Base-by-base conservation (phyloP, 35 echinoderm and acorn worm genomes). In the Patiria miniata region DNA sequence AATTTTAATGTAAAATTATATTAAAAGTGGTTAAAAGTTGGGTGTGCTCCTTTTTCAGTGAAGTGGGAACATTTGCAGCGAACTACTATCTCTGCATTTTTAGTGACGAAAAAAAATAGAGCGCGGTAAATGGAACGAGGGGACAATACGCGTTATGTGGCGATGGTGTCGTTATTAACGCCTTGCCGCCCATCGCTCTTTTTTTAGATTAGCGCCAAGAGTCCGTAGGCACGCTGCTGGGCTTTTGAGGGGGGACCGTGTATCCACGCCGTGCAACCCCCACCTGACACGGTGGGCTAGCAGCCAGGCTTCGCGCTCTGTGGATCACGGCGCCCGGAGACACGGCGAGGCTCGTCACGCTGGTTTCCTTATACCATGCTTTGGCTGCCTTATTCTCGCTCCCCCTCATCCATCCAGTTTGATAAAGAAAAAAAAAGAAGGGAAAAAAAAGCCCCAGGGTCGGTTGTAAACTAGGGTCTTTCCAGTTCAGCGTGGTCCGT, bases 161-260 rank as follows among this genome's bases (percentile, higher is more conserved):
- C 14, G 26, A 23, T 26, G 65, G 65, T 73, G 65, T 18, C 65
- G 29, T 22, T 73, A 73, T 73, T 73, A 73, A 73, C 65, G 65
- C 65, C 65, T 73, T 12, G 65, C 15, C 34, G 9, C 65, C 65
- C 29, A 73, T 73, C 65, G 34, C 26, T 28, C 57, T 60, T 60
- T n/a, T 47, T 47, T 47, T 4, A 47, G 42, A 47, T 47, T 47
- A 6, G 12, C 42, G 42, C 42, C 42, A 47, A 6, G 4, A 12
- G 12, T 47, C 42, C 42, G 42, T 12, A 47, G 42, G 42, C 42
- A 12, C 4, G 42, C 12, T 12, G 42, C 12, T 47, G 42, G 42
- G 4, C 12, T 12, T 47, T 47, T 47, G 4, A 6, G 4, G 12
- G 12, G 42, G 12, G 42, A 47, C 12, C 42, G 4, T 12, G 4